Base-by-base conservation (phyloP, 1,140 invertebrate genomes). In the Drosophila aff. region DNA sequence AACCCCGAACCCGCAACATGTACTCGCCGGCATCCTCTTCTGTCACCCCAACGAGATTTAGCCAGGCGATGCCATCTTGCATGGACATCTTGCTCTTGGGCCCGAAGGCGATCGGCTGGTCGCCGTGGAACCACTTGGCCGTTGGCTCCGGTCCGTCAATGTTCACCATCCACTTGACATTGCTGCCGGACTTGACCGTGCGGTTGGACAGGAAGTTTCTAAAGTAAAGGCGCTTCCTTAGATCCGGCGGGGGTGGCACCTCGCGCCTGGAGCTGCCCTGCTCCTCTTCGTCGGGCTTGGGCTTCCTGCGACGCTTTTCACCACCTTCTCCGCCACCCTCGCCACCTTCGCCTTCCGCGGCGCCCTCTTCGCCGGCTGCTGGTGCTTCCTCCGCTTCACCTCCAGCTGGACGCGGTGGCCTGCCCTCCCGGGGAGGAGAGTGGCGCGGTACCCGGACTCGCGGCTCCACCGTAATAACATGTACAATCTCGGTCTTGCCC, bases 71-170 rank as follows among this genome's bases (percentile, higher is more conserved):
- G 53, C 95, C 96, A 77, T 95, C 94, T 23, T 94, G 92, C 66
- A 93, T 94, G 43, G 92, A 93, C 53, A 93, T 94, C 67, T 93
- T 93, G 83, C 93, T 94, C 38, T 93, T 93, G 47, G 90, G 92
- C 1, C 93, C 79, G 21, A 86, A 83, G 26, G 76, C 60, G 13
- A 95, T 89, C 7, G 93, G 93, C 18, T 87, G 76, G 69, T 94
- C 91, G 6, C 94, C 95, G 79, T 97, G 95, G 47, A 95, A 95
- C 96, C 96, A 98, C 63, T 95, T 94, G 9, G 97, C 94, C 41
- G 94, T 93, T 5, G 97, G 96, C 59, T 96, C 96, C 46, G 95
- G 94, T 16, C 96, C 96, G 73, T 97, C 94, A 4, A 97, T 95
- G 52, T 95, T 95, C 67, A 97, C 97, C 52, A 96, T 96, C 58